Base-by-base conservation (phyloP, 2,888 invertebrate genomes). In the Drepana falcataria region DNA sequence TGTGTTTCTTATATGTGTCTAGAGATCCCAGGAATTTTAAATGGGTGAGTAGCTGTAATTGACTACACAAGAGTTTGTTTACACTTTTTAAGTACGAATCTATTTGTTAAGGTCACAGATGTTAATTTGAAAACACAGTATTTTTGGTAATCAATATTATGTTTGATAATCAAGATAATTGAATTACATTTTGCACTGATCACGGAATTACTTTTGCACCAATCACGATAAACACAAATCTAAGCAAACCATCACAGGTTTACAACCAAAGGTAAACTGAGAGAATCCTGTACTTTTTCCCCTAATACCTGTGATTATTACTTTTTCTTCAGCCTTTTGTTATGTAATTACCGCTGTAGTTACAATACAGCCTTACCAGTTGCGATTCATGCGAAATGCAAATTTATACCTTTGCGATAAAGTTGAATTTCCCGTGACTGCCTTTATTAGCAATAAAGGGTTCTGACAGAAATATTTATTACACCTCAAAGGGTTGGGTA, bases 401-500 rank as follows among this genome's bases (percentile, higher is more conserved):
- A 64, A 65, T 65, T 59, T 69, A 63, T 53, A 2, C 0, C 1
- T 6, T 53, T 5, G 2, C 0, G 1, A 57, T 70, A 78, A 51
- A 64, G 75, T 69, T 56, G 53, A 67, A 59, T 63, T 59, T 75
- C 4, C n/a, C 4, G 3, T 58, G 59, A 49, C 59, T 63, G 56
- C 9, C 44, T 44, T 9, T 60, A 55, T 64, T 62, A 63, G 66
- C 65, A 75, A 69, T 79, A 33, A 33, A 40, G 51, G 51, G 51
- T 51, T 33, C 40, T 51, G 81, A 81, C 79, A 79, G 79, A 66
- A 69, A 77, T 79, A 85, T 87, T 86, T 87, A 88, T 87, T 81
- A 66, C 83, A 85, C 85, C 83, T 87, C 76, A 89, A 89, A 89
- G 90, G 89, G 87, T 88, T 89, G 81, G 66, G 77, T 77, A 83